These are phyloP conservation scores for Pseudoips prasinana DNA, from an alignment of 2,888 invertebrate genomes.

Conservation along the genomic window DNA sequence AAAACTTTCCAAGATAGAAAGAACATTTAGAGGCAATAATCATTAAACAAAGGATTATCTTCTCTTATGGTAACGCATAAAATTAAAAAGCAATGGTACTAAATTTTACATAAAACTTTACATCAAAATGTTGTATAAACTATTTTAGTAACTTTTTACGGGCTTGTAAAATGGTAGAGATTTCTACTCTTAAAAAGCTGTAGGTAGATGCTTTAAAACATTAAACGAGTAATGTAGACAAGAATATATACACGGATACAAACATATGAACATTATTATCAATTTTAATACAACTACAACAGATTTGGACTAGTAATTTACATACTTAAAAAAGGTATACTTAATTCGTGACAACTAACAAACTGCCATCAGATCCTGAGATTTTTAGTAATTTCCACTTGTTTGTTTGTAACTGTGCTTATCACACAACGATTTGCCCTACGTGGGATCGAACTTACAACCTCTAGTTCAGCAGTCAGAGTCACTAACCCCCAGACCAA, in stretches of 20 bases:
- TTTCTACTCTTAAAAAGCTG: slow-evolving; percentile 16
- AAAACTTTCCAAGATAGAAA: slow-evolving; percentile 13
- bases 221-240: not conserved
- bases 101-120: slow-evolving; percentile 36
- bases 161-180: slow-evolving; percentile 14
- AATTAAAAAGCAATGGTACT: slow-evolving; percentile 48
- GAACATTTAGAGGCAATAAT: slow-evolving; percentile 15
- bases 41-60: slow-evolving; percentile 36
- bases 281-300: too few species aligned
- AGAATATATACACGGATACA: slow-evolving; percentile 7
- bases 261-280: slow-evolving; percentile 37
- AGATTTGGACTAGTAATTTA: too few species aligned
- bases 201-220: slow-evolving; percentile 9
- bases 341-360: too few species aligned
- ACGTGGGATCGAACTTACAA: too few species aligned
- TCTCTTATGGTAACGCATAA: slow-evolving; percentile 41
- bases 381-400: too few species aligned
- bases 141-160: slow-evolving; percentile 35
- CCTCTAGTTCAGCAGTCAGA: too few species aligned
- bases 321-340: too few species aligned
- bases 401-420: too few species aligned
- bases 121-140: slow-evolving; percentile 25
- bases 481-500: too few species aligned
- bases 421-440: too few species aligned
- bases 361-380: too few species aligned